phyloP scores from a whole-genome alignment of 2,797 vertebrate genomes.

The Sebastes kiyomatsui region DNA sequence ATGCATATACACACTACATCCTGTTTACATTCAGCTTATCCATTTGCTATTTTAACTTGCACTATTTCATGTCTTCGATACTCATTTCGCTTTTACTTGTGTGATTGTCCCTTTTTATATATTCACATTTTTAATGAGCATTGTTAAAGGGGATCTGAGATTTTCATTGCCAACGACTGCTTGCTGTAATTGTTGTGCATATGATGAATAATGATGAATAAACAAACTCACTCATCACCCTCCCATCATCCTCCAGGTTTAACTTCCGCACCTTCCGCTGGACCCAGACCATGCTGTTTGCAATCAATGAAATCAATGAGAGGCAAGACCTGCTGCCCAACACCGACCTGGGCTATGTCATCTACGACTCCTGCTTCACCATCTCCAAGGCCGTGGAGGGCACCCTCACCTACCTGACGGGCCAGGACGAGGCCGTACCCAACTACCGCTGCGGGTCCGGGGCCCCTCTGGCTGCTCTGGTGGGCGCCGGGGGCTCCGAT shows the following conservation, averaged over 20 bases:
- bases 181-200: too few relatives aligned
- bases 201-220: too few relatives aligned
- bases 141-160: too few relatives aligned
- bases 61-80: too few relatives aligned
- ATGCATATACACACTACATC: too few relatives aligned
- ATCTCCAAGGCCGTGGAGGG: conserved; percentile 89
- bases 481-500: conserved; percentile 87
- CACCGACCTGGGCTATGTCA: conserved; percentile 86
- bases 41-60: too few relatives aligned
- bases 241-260: conserved; percentile 76
- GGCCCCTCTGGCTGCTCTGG: conserved; percentile 81
- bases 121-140: too few relatives aligned
- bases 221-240: not conserved
- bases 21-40: too few relatives aligned
- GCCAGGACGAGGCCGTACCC: conserved; percentile 88
- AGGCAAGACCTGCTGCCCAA: conserved; percentile 80
- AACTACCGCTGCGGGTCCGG: conserved; percentile 88
- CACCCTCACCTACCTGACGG: conserved; percentile 86
- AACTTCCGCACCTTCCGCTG: conserved; percentile 88
- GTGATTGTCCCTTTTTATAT: too few relatives aligned
- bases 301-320: conserved; percentile 85
- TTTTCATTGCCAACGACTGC: too few relatives aligned
- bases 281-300: conserved; percentile 90
- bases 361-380: conserved; percentile 89
- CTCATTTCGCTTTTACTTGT: too few relatives aligned